Evolutionary conservation across 2,888 invertebrate species (phyloP).

Genomic region (Lepidochitona cinerea): DNA sequence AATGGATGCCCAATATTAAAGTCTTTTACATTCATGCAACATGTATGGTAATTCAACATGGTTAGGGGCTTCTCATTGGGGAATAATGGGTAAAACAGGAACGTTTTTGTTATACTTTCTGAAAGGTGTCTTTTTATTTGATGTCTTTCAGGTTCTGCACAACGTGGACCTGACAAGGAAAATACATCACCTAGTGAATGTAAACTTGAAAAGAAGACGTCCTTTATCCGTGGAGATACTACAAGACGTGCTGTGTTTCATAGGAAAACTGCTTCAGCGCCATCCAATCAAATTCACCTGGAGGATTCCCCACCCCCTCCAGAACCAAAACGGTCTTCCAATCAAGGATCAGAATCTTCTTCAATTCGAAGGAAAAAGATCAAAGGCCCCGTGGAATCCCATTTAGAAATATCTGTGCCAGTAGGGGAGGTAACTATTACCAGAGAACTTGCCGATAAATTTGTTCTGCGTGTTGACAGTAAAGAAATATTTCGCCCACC

Average conservation of each 20-base stretch:
- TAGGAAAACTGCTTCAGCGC: slow-evolving; percentile 57
- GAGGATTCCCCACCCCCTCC: not conserved
- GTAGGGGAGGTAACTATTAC: not conserved
- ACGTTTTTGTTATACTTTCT: too few relatives aligned
- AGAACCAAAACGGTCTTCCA: not conserved
- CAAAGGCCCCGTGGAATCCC: not conserved
- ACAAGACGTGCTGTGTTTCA: slow-evolving; percentile 52
- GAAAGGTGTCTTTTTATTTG: too few relatives aligned
- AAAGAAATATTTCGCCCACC: not conserved
- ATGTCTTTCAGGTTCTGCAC: not conserved
- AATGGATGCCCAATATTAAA: too few relatives aligned
- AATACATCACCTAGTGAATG: not conserved
- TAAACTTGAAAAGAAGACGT: slow-evolving; percentile 37
- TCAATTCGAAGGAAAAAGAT: not conserved
- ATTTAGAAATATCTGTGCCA: not conserved
- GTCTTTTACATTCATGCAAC: too few relatives aligned
- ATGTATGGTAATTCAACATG: too few relatives aligned
- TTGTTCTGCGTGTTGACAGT: slow-evolving; percentile 1
- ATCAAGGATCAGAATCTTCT: not conserved
- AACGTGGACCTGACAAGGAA: not conserved
- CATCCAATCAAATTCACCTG: slow-evolving; percentile 29
- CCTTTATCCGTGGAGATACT: slow-evolving; percentile 55
- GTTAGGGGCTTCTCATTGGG: too few relatives aligned
- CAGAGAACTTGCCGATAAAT: not conserved
- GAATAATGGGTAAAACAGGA: too few relatives aligned